Conservation (phyloP, 2,888 invertebrate species). For the Platycheirus rosarum region DNA sequence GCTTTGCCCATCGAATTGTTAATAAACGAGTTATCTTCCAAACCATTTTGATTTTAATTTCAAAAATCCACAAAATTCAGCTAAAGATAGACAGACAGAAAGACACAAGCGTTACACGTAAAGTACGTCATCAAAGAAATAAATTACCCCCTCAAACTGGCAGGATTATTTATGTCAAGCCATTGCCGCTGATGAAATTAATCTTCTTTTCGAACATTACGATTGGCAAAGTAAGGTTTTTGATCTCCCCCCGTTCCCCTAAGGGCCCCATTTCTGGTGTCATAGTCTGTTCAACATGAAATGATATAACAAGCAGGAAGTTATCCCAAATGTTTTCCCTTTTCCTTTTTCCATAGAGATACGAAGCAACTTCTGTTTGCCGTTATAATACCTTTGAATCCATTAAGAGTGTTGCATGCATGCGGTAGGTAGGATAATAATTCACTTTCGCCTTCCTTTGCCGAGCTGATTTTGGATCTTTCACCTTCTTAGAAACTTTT, state of each 20-base stretch:
- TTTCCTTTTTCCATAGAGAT: background rate
- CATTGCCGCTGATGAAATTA: slow-evolving; percentile 35
- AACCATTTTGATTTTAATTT: slow-evolving; percentile 33
- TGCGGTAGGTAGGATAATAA: slow-evolving; percentile 22
- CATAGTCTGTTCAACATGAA: slow-evolving; percentile 2
- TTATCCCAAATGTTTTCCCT: slow-evolving; percentile 6
- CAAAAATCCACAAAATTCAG: background rate
- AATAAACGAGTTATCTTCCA: slow-evolving; percentile 37
- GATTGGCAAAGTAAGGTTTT: slow-evolving; percentile 1
- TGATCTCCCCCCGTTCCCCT: background rate
- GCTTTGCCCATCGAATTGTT: slow-evolving; percentile 27
- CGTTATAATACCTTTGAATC: background rate
- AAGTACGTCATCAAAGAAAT: slow-evolving; percentile 37
- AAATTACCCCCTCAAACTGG: slow-evolving; percentile 32
- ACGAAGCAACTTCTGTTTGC: background rate
- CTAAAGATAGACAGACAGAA: slow-evolving; percentile 6
- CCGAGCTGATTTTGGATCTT: slow-evolving; percentile 24
- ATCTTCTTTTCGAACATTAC: slow-evolving; percentile 33
- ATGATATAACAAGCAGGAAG: slow-evolving; percentile 1
- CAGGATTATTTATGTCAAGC: slow-evolving; percentile 36
- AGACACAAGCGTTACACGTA: too few relatives aligned
- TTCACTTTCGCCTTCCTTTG: slow-evolving; percentile 35
- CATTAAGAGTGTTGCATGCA: slow-evolving; percentile 32
- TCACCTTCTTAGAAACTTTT: slow-evolving; percentile 30
- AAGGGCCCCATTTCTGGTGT: background rate